Conservation (phyloP, 1,140 invertebrate species). For the Drosophila elegans region DNA sequence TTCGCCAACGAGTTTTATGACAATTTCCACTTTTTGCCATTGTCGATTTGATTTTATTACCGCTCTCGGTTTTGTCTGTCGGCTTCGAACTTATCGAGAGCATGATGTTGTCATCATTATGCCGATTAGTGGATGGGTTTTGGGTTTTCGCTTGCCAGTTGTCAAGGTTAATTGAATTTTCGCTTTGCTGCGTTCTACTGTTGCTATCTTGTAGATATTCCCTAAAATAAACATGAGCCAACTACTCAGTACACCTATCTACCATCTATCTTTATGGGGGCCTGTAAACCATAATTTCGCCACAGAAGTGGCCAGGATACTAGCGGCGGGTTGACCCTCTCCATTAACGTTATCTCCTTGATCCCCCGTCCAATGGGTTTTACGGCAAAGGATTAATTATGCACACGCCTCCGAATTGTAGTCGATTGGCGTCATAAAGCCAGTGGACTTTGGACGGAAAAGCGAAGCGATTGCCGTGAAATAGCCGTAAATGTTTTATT, state of each 20-base stretch:
- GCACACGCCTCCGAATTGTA: conserved; percentile 50
- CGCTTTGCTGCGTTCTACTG: conserved; percentile 35
- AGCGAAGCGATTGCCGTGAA: conserved; percentile 1
- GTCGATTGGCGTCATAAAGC: conserved; percentile 59
- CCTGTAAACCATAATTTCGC: conserved; percentile 70
- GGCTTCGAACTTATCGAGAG: conserved; percentile 42
- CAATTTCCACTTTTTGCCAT: conserved; percentile 75
- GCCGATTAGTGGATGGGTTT: conserved; percentile 49
- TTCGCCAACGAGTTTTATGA: conserved; percentile 56
- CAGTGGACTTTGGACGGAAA: conserved; percentile 36
- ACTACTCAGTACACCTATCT: neutral
- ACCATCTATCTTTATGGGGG: conserved; percentile 60
- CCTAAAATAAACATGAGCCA: conserved; percentile 18
- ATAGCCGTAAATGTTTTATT: conserved; percentile 13
- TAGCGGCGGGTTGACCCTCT: conserved; percentile 3
- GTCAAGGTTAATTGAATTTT: conserved; percentile 79
- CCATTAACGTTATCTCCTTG: conserved; percentile 21
- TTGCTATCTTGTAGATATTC: conserved; percentile 59
- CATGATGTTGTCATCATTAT: conserved; percentile 63
- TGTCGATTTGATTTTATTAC: conserved; percentile 70
- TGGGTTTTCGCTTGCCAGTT: conserved; percentile 15
- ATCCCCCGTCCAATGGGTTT: conserved; percentile 13
- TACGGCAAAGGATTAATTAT: conserved; percentile 50
- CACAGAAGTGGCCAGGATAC: conserved; percentile 43
- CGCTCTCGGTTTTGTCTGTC: conserved; percentile 26